A percentile compares a stretch with the other conserved stretches of the same genome.
These are phyloP conservation scores for Agriopis aurantiaria DNA, from an alignment of 2,888 invertebrate genomes.

Conservation along the genomic window DNA sequence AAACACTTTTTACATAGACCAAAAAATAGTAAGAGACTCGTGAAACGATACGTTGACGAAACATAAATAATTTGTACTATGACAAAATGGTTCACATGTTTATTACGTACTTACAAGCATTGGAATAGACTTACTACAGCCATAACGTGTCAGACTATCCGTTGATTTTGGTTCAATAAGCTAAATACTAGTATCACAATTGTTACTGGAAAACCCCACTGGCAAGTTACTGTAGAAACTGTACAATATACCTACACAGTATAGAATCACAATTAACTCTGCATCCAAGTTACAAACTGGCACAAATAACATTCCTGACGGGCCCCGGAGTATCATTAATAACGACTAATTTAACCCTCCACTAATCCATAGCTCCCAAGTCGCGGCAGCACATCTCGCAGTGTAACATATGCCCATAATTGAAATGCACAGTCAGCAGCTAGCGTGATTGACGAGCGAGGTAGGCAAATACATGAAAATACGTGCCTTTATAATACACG, in stretches of 20 bases:
- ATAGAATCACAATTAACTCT: conserved; percentile 22
- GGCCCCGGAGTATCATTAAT: conserved; percentile 39
- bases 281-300: conserved; percentile 25
- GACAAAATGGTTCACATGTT: too few relatives aligned
- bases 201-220: background rate
- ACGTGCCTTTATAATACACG: conserved; percentile 63
- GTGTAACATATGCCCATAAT: conserved; percentile 65
- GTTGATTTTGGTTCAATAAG: too few relatives aligned
- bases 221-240: background rate
- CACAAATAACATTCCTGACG: conserved; percentile 26
- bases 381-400: conserved; percentile 40
- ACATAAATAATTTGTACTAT: too few relatives aligned
- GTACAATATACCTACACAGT: background rate
- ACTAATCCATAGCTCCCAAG: conserved; percentile 16
- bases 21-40: too few relatives aligned
- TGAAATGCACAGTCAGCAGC: conserved; percentile 83
- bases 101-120: too few relatives aligned
- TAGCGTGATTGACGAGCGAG: conserved; percentile 83
- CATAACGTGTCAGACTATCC: too few relatives aligned
- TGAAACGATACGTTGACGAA: too few relatives aligned
- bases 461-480: conserved; percentile 75
- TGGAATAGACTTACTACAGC: too few relatives aligned
- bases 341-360: conserved; percentile 37
- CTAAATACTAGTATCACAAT: too few relatives aligned
- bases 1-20: too few relatives aligned